Conservation (phyloP, 2,797 vertebrate species). For the Rhinogobio ventralis region DNA sequence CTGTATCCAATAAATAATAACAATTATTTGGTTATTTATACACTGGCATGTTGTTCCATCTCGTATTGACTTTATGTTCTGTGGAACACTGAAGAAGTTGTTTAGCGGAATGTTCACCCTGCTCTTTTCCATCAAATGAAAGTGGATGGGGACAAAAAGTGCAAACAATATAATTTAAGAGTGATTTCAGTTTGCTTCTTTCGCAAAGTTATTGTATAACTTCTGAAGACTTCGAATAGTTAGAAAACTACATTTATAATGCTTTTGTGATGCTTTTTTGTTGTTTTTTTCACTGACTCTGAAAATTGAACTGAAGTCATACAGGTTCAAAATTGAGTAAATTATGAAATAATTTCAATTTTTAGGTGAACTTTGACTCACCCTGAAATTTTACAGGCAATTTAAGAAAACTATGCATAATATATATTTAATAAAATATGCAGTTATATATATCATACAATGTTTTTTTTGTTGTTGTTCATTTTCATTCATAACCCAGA, state of each 20-base stretch:
- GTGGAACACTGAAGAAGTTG: not conserved
- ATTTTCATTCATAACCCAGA: not conserved
- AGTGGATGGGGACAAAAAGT: not conserved
- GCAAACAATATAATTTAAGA: not conserved
- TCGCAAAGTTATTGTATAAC: not conserved
- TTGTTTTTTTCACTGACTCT: not conserved
- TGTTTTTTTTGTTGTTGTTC: no score
- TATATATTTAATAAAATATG: not conserved
- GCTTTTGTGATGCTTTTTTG: not conserved
- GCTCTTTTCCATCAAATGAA: not conserved
- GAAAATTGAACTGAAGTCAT: not conserved
- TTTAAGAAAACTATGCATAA: not conserved
- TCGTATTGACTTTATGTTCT: not conserved
- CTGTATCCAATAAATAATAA: not conserved
- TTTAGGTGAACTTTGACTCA: not conserved
- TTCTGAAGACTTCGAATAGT: not conserved
- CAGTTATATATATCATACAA: not conserved
- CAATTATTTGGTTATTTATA: not conserved
- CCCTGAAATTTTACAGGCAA: not conserved
- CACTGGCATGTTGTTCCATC: not conserved
- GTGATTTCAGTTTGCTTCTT: not conserved
- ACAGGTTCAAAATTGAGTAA: not conserved
- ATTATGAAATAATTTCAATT: not conserved
- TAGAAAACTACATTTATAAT: not conserved
- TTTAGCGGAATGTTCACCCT: not conserved